Base-by-base conservation (phyloP, 2,888 invertebrate species). In the Neocrepidodera transversa region DNA sequence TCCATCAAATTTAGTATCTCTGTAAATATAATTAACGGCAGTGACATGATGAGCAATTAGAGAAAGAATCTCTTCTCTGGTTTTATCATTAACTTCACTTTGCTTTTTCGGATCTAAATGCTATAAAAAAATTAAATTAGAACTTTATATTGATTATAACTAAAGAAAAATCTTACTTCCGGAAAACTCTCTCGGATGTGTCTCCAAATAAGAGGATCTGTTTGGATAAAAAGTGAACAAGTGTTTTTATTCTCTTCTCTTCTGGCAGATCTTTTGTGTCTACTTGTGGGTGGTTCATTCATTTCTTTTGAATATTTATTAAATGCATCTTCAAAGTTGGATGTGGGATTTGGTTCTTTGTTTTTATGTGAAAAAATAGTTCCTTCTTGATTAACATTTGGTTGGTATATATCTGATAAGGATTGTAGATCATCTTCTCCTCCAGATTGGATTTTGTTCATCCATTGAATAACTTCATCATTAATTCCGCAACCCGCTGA, bases 41-140 rank as follows among this genome's bases (percentile, higher is more conserved):
- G 96, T 97, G 72, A 99, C 97, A 81, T 99, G 99, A 81, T 96
- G 97, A 58, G 97, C 95, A 80, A 99, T 97, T 71, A 99, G 84
- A 0, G 97, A 95, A 64, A 97, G 85, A 74, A 99, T 98, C 83
- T 99, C 98, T 79, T 99, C 97, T 62, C 93, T 86, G 1, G 97
- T 97, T 81, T 97, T 95, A 80, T 91, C 91, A 73, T 89, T 89
- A 32, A 89, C 86, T 76, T 89, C 89, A 59, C 77, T 80, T 76
- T 84, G 87, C 73, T 87, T 87, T 58, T 83, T 83, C 2, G 85
- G 84, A 79, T 93, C 91, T 51, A 83, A 81, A 74, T 91, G 90
- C 92, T 92, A 80, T n/a, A n/a, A n/a, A 6, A 79, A 81, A 50
- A 48, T 42, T 7, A 53, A 23, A 61, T 40, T 30, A 43, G 17